Conservation (phyloP, 35 echinoderm and acorn worm species). For the Heliocidaris erythrogramma region DNA sequence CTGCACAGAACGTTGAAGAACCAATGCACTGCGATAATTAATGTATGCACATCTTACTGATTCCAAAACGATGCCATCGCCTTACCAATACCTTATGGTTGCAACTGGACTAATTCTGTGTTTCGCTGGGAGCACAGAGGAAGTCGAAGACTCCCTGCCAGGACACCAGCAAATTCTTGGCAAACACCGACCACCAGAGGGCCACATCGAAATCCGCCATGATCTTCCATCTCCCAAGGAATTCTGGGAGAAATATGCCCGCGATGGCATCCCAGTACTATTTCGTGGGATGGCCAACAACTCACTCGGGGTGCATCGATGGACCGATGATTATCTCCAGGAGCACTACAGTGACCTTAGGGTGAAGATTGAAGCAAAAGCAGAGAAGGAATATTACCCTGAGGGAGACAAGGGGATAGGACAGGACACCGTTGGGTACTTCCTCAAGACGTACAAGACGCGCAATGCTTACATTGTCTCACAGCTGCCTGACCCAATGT, state of each 20-base stretch:
- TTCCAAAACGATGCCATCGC: not conserved
- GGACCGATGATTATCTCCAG: constrained; percentile 84
- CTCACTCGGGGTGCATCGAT: constrained; percentile 63
- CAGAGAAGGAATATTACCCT: constrained; percentile 77
- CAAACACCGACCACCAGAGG: constrained; percentile 69
- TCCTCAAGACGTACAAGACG: constrained; percentile 52
- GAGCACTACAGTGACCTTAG: constrained; percentile 75
- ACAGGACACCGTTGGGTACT: constrained; percentile 69
- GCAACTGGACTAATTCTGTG: not conserved
- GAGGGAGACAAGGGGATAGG: constrained; percentile 73
- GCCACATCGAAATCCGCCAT: constrained; percentile 78
- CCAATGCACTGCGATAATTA: not conserved
- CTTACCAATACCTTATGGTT: not conserved
- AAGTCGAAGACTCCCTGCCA: not conserved
- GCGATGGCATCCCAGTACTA: constrained; percentile 68
- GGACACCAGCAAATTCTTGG: constrained; percentile 83
- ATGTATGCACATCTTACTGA: not conserved
- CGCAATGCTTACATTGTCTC: constrained; percentile 70
- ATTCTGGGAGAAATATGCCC: constrained; percentile 93
- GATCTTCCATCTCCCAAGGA: constrained; percentile 59
- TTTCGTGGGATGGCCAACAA: constrained; percentile 70
- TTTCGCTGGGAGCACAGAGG: not conserved
- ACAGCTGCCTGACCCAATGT: constrained; percentile 77
- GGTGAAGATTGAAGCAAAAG: constrained; percentile 89
- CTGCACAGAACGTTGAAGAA: not conserved